Evolutionary conservation across 2,113 vertebrate genomes (phyloP).

Genomic region (Rhea pennata): DNA sequence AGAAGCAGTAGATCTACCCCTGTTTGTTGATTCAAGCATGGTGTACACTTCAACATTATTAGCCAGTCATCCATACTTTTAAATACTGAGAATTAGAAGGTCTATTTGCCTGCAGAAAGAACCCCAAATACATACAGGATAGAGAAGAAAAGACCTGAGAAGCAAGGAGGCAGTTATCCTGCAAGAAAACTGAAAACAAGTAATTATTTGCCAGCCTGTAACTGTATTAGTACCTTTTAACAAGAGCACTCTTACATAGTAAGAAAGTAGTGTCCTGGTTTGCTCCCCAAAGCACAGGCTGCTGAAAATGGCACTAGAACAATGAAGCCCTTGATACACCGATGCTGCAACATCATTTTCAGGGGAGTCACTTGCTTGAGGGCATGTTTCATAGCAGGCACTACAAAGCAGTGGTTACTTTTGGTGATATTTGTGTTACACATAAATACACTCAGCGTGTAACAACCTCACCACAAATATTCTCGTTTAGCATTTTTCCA

Average conservation of each 20-base stretch:
- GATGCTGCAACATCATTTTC: slow-evolving; percentile 40
- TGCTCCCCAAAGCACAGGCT: slow-evolving; percentile 31
- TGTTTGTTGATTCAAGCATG: slow-evolving; percentile 35
- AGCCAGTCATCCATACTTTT: slow-evolving; percentile 28
- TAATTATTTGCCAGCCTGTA: slow-evolving; percentile 13
- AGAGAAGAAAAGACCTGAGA: background rate
- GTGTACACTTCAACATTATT: background rate
- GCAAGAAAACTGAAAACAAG: background rate
- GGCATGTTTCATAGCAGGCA: slow-evolving; percentile 51
- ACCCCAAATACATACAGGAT: background rate
- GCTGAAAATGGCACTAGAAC: slow-evolving; percentile 12
- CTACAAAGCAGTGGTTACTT: slow-evolving; percentile 49
- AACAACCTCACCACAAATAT: slow-evolving; percentile 19
- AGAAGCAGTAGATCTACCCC: slow-evolving; percentile 40
- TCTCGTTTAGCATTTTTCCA: background rate
- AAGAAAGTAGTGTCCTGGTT: background rate
- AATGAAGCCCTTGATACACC: slow-evolving; percentile 51
- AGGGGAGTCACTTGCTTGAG: slow-evolving; percentile 35
- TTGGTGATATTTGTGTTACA: slow-evolving; percentile 38
- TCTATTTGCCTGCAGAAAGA: background rate
- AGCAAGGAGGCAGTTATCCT: slow-evolving; percentile 1
- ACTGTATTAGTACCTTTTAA: slow-evolving; percentile 22
- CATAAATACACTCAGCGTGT: slow-evolving; percentile 47
- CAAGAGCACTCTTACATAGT: slow-evolving; percentile 1
- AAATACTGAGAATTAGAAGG: slow-evolving; percentile 3